Evolutionary conservation across 2,797 vertebrate species (phyloP).

Genomic region (Falco biarmicus): DNA sequence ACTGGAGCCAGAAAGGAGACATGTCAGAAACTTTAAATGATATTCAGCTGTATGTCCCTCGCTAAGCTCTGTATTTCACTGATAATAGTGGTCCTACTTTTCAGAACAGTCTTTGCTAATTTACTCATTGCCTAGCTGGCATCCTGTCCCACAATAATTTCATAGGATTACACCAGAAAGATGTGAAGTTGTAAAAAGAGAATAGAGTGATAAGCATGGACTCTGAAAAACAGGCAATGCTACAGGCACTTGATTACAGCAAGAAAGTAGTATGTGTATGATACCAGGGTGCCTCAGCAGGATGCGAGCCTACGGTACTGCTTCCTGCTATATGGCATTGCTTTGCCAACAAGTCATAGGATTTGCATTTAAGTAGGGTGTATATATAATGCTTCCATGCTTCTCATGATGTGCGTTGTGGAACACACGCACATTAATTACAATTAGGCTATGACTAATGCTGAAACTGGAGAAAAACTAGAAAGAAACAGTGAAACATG

Average conservation of each 20-base stretch:
- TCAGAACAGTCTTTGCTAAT: neutral
- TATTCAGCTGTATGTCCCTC: neutral
- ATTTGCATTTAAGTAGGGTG: neutral
- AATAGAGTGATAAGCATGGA: neutral
- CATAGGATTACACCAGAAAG: neutral
- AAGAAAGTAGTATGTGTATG: neutral
- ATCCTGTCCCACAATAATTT: neutral
- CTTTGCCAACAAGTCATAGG: neutral
- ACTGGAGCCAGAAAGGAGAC: neutral
- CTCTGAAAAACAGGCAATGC: neutral
- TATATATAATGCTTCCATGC: neutral
- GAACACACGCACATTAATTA: neutral
- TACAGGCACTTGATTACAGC: neutral
- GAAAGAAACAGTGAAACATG: neutral
- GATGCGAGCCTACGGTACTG: neutral
- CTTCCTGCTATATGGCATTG: neutral
- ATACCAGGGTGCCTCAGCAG: neutral
- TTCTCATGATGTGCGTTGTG: neutral
- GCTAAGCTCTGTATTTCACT: neutral
- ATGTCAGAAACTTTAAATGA: neutral
- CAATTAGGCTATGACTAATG: neutral
- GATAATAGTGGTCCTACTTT: neutral
- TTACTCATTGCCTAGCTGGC: neutral
- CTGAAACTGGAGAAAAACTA: neutral
- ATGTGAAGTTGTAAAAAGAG: neutral